Base-by-base conservation (phyloP, 2,113 vertebrate species). In the Girardinichthys multiradiatus region DNA sequence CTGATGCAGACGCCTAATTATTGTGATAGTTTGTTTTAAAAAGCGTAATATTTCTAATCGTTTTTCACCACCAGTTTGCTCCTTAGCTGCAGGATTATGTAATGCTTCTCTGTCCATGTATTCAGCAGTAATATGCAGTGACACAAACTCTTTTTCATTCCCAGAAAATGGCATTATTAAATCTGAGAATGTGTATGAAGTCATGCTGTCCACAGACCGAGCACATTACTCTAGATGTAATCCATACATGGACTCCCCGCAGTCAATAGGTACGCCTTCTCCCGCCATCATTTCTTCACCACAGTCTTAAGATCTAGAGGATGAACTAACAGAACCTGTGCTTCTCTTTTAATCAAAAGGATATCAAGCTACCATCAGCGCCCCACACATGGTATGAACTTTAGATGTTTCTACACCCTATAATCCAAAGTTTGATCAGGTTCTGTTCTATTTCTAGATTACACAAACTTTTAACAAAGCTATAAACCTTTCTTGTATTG, bases 161-260 rank as follows among this genome's bases (percentile, higher is more conserved):
- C 28, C 91, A 99, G 98, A 98, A 95, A 99, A 99, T 97, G 97
- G 97, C 89, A 99, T 99, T 86, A 98, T 99, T 89, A 99, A 99
- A 86, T 97, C 97, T 39, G 98, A 99, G 84, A 97, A 96, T 89
- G 98, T 99, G 60, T 99, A 96, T 85, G 96, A 99, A 94, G 98
- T 99, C 86, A 98, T 99, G 98, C 90, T 99, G 91, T 93, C 95
- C 81, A 99, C 98, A 83, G 98, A 99, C 89, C 95, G 98, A 63
- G 94, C 93, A 54, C 96, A 99, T 71, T 99, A 97, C 94, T 97
- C 97, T 80, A 97, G 96, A 88, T 97, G 96, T 92, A 98, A 99
- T 80, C 97, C 98, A 19, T 99, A 99, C 68, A 99, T 99, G 97
- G 98, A 99, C 92, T 99, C 98, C 61, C 98, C 98, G 8, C 98